Evolutionary conservation across 53 echinoderm and acorn worm species (phyloP), one percentile per base, ranked within the genome.

Genomic region (Echinarachnius parma): DNA sequence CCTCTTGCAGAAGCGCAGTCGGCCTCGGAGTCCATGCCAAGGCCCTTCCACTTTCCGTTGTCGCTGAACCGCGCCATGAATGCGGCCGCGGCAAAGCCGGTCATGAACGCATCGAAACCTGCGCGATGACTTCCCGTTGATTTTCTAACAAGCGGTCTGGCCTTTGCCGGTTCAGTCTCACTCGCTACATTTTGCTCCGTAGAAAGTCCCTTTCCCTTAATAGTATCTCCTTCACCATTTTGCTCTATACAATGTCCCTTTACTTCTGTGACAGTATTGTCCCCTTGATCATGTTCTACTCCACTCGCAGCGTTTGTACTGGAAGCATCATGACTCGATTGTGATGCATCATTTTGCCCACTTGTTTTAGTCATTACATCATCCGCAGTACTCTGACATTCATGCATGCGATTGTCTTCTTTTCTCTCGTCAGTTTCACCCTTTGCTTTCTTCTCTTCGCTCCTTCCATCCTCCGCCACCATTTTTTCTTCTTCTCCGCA

Each of bases 61-160:
- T 22, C 2, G 3, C 56, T 57, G 27, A 72, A 72, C 22, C 57
- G 22, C 3, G 61, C 79, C 30, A 88, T 64, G 29, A 98, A 75
- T 0, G 81, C 78, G 18, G 98, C 98, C 66, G 91, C 60, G 53
- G 88, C 56, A 62, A 88, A 98, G 0, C 91, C 98, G 0, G 98
- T 98, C 98, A 98, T 98, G 44, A 98, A 98, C 24, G 98, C 98
- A 69, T 98, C 98, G 68, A 92, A 91, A 1, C 98, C 98, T 3
- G 98, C 98, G 26, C 98, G 58, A 60, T 98, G 98, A 42, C 83
- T 72, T 0, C 90, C 83, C 0, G 68, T 62, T 48, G 75, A 59
- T 45, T 62, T 56, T 34, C 78, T 66, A 22, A 25, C 61, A 11
- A 46, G 31, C 34, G 46, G 1, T 15, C 45, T 42, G 28, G 48